phyloP scores from a whole-genome alignment of 2,797 vertebrate genomes.

The Neosalanx taihuensis region DNA sequence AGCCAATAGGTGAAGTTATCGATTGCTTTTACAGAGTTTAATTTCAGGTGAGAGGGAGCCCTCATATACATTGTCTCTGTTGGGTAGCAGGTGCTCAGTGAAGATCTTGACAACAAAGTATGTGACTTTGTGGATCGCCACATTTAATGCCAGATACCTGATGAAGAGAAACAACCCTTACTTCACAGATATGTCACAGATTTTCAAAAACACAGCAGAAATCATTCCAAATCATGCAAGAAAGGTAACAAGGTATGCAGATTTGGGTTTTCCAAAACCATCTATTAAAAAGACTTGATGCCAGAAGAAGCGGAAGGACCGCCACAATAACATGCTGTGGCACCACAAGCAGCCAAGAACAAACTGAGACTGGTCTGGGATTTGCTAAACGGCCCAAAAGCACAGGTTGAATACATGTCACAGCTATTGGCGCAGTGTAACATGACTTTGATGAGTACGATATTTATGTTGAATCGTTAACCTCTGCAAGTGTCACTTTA shows the following conservation, averaged over 20 bases:
- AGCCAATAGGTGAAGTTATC: conserved; percentile 13
- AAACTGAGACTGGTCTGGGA: background rate
- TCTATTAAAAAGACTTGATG: background rate
- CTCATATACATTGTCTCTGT: conserved; percentile 7
- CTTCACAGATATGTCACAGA: conserved; percentile 25
- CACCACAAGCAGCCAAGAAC: background rate
- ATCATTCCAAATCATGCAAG: conserved; percentile 23
- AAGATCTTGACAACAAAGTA: conserved; percentile 1
- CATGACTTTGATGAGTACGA: background rate
- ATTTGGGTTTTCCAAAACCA: conserved; percentile 17
- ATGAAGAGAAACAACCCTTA: conserved; percentile 2
- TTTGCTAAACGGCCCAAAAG: background rate
- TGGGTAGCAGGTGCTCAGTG: conserved; percentile 14
- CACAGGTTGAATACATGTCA: background rate
- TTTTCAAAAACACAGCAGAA: conserved; percentile 22
- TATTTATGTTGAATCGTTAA: no score
- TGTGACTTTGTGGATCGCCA: conserved; percentile 16
- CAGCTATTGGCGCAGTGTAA: background rate
- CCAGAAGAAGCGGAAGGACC: background rate
- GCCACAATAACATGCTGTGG: background rate
- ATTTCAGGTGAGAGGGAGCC: conserved; percentile 10
- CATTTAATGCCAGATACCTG: conserved; percentile 13
- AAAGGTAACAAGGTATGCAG: conserved; percentile 22
- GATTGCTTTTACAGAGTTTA: conserved; percentile 15
- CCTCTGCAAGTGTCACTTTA: no score